Evolutionary conservation across 2,797 vertebrate species (phyloP).

Genomic region (Sarcoramphus papa): DNA sequence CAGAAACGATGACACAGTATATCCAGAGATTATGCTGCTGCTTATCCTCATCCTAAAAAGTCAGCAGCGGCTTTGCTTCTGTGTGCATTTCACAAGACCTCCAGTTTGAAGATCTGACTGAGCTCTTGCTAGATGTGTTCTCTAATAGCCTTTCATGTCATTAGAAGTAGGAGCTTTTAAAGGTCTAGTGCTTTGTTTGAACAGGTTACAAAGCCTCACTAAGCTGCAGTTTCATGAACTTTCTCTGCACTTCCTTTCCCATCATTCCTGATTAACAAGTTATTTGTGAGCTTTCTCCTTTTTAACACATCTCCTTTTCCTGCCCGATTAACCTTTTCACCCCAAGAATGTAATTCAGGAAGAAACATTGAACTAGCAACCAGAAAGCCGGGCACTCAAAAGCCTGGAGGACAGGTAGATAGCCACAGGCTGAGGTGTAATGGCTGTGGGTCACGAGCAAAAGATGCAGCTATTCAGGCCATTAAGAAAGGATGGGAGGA

Average conservation of each 20-base stretch:
- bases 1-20: background rate
- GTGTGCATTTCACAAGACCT: background rate
- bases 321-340: constrained; percentile 28
- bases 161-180: background rate
- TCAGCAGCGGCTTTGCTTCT: background rate
- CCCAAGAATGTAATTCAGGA: background rate
- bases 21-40: background rate
- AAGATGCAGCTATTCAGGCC: background rate
- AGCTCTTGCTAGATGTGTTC: background rate
- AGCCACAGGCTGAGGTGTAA: background rate
- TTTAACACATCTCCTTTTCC: constrained; percentile 1
- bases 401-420: background rate
- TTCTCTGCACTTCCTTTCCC: constrained; percentile 12
- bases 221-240: background rate
- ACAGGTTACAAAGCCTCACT: constrained; percentile 2
- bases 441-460: background rate
- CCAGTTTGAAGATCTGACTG: background rate
- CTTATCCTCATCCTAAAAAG: background rate
- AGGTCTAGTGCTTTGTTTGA: background rate
- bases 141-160: background rate
- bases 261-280: constrained; percentile 17
- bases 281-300: background rate
- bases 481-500: background rate
- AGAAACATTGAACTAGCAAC: background rate
- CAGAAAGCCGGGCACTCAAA: background rate